phyloP scores from a whole-genome alignment of 2,888 invertebrate species.

The Nephrotoma appendiculata region DNA sequence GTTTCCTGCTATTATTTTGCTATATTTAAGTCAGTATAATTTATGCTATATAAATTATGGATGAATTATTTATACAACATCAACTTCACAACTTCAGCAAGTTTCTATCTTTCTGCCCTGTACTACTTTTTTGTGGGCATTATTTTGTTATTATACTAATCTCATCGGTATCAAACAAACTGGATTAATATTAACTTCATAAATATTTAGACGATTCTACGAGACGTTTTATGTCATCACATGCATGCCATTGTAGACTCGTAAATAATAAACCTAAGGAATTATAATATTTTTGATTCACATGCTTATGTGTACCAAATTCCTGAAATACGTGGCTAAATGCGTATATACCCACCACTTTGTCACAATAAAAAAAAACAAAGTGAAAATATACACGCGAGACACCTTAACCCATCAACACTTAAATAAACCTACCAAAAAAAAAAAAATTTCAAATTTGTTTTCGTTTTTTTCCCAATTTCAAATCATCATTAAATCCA shows the following conservation, averaged over 20 bases:
- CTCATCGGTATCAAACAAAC: not conserved
- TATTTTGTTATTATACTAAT: not conserved
- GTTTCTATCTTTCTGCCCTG: too few relatives aligned
- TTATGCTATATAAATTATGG: too few relatives aligned
- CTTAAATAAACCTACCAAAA: not conserved
- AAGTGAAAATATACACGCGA: not conserved
- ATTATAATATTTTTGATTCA: not conserved
- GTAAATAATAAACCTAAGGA: not conserved
- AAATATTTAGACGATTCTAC: not conserved
- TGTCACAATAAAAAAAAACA: not conserved
- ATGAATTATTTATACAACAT: too few relatives aligned
- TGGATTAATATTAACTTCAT: not conserved
- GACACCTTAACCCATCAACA: not conserved
- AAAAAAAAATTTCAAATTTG: not conserved
- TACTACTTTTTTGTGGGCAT: too few relatives aligned
- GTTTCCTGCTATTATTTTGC: too few relatives aligned
- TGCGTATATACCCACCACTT: not conserved
- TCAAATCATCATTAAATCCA: not conserved
- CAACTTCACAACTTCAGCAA: too few relatives aligned
- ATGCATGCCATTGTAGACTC: not conserved
- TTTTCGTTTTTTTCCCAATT: not conserved
- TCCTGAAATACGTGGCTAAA: not conserved
- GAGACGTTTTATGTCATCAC: not conserved
- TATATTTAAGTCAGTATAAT: too few relatives aligned
- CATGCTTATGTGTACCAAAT: not conserved